These are phyloP conservation scores for Masnerella sp. DNA, from an alignment of 2,888 invertebrate genomes.

Conservation along the genomic window DNA sequence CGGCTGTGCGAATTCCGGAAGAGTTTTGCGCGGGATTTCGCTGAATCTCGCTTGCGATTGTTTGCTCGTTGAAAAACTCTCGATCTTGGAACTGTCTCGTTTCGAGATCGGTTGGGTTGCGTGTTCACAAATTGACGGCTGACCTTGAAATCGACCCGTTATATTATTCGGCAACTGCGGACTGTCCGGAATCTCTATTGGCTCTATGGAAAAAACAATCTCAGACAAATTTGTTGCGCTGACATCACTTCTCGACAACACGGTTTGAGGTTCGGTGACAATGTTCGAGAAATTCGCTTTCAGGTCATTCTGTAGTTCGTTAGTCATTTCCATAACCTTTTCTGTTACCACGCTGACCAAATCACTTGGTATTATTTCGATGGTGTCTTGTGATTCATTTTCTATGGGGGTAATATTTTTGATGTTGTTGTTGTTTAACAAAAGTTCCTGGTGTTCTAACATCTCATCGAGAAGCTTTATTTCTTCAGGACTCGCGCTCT, in stretches of 20 bases:
- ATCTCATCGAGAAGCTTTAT: too few relatives aligned
- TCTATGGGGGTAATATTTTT: too few relatives aligned
- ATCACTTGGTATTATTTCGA: conserved; percentile 7
- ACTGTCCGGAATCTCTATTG: conserved; percentile 64
- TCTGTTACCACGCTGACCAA: conserved; percentile 31
- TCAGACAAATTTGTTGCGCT: conserved; percentile 63
- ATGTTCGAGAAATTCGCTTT: conserved; percentile 30
- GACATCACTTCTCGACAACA: too few relatives aligned
- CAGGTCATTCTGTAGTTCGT: conserved; percentile 29
- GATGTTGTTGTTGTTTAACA: too few relatives aligned
- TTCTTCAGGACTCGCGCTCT: not conserved
- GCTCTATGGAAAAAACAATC: conserved; percentile 62
- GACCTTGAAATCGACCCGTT: conserved; percentile 28
- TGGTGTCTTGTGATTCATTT: not conserved
- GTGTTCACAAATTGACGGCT: conserved; percentile 57
- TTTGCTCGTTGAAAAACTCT: conserved; percentile 15
- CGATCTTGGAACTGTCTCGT: too few relatives aligned
- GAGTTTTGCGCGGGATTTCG: conserved; percentile 8
- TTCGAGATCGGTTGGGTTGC: conserved; percentile 26
- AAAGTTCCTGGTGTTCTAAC: too few relatives aligned
- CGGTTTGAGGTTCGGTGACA: conserved; percentile 61
- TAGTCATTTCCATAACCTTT: conserved; percentile 40
- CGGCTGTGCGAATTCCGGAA: conserved; percentile 22
- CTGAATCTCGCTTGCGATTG: conserved; percentile 6
- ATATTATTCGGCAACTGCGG: conserved; percentile 58